phyloP scores from a whole-genome alignment of 2,888 invertebrate genomes.

The Criorhina ranunculi region DNA sequence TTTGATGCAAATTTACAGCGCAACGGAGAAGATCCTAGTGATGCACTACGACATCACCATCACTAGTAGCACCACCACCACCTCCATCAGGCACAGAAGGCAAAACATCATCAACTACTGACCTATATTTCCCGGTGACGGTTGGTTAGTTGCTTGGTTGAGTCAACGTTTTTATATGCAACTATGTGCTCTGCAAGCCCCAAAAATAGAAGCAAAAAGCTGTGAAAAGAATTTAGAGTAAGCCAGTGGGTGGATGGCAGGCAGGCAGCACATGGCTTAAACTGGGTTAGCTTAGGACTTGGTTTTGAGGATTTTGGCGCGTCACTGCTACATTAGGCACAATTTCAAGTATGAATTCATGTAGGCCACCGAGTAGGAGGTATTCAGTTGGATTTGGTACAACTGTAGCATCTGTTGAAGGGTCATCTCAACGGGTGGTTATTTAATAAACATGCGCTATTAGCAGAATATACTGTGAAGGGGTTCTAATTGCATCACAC shows the following conservation, averaged over 20 bases:
- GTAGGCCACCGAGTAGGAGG: slow-evolving; percentile 47
- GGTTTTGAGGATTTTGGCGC: slow-evolving; percentile 59
- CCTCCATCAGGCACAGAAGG: slow-evolving; percentile 21
- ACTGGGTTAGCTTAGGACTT: slow-evolving; percentile 68
- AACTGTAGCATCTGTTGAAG: slow-evolving; percentile 28
- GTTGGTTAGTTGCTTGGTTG: slow-evolving; percentile 55
- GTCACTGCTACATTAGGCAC: slow-evolving; percentile 73
- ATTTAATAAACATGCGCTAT: slow-evolving; percentile 47
- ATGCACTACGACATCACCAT: no score
- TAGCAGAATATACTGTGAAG: slow-evolving; percentile 1
- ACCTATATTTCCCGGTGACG: slow-evolving; percentile 56
- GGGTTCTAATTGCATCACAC: neutral
- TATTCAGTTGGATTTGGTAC: neutral
- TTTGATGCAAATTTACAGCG: slow-evolving; percentile 60
- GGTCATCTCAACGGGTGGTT: slow-evolving; percentile 24
- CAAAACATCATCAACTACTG: slow-evolving; percentile 70
- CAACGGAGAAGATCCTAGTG: slow-evolving; percentile 46
- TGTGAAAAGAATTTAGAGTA: slow-evolving; percentile 64
- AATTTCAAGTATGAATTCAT: slow-evolving; percentile 68
- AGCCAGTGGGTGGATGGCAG: neutral
- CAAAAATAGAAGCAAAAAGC: slow-evolving; percentile 55
- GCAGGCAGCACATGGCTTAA: slow-evolving; percentile 20
- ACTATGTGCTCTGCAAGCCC: slow-evolving; percentile 26
- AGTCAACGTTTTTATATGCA: slow-evolving; percentile 59
- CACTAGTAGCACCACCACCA: slow-evolving; percentile 14